Percentiles rank a stretch among this genome's conserved stretches.
phyloP scores from a whole-genome alignment of 1,140 invertebrate species.

The Holotrichia oblita region DNA sequence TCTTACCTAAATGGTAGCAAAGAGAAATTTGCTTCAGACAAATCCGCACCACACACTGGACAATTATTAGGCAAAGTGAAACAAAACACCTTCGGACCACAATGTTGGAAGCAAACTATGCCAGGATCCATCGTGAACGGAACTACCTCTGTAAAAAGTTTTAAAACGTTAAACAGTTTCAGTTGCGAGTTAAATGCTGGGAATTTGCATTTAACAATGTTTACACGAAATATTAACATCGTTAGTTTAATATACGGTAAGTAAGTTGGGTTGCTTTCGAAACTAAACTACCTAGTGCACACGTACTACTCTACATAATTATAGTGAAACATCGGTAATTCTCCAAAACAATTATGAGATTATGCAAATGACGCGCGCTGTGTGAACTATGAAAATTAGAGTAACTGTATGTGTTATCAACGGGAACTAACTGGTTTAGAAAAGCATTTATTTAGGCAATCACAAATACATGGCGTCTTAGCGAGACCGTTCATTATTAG shows the following conservation, averaged over 20 bases:
- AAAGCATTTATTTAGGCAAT: too few species aligned
- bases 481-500: too few species aligned
- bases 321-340: neutral
- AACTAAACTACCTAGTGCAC: neutral
- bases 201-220: neutral
- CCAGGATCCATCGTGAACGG: conserved; percentile 69
- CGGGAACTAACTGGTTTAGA: too few species aligned
- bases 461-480: too few species aligned
- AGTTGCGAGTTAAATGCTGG: neutral
- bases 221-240: neutral
- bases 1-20: conserved; percentile 77
- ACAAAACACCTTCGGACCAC: conserved; percentile 80
- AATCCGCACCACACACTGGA: conserved; percentile 72
- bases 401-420: too few species aligned
- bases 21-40: conserved; percentile 68
- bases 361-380: too few species aligned
- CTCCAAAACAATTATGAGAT: too few species aligned
- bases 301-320: neutral
- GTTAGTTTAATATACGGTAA: neutral
- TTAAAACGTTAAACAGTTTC: neutral
- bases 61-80: conserved; percentile 76
- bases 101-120: conserved; percentile 85
- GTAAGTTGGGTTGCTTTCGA: neutral
- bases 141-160: neutral
- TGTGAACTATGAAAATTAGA: too few species aligned